Evolutionary conservation across 2,888 invertebrate genomes (phyloP), one percentile per base, ranked within the genome.

Genomic region (Schizotus pectinicornis): DNA sequence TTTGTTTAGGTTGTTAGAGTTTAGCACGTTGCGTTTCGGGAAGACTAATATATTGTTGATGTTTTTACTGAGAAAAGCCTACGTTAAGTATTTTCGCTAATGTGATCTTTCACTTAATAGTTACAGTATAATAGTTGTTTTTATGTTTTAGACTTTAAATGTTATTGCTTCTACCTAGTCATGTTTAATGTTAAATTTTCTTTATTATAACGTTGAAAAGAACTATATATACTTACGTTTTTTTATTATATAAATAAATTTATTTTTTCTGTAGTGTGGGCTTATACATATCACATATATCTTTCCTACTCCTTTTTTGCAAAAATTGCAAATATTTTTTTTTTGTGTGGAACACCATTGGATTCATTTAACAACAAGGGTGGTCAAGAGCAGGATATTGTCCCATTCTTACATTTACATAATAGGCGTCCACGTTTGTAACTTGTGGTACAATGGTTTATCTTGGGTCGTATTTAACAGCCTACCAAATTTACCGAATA

Each of bases 191-290:
- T 77, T 76, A 73, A 71, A 71, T 70, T 75, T 76, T 74, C 73
- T 76, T 76, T 75, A 75, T 76, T 73, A 74, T 70, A 63, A 70
- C 74, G 74, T 74, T 74, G 71, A 65, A 72, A 67, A 52, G 37
- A 37, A 48, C 11, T 43, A 69, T 70, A 70, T 74, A 71, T 76
- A 73, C 76, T 73, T 76, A 76, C 68, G 74, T 74, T 77, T 77
- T n/a, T 75, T 78, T 75, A 73, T 72, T 72, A 69, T 71, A 53
- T 72, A 72, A 78, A 76, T 76, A 77, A 76, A 77, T 77, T 77
- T 77, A 77, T 77, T 77, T 77, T 77, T 77, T 75, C 75, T 74
- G 71, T 64, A 63, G n/a, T 38, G 7, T 11, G n/a, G n/a, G n/a
- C n/a, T n/a, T n/a, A n/a, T n/a, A n/a, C n/a, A n/a, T n/a, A n/a